A percentile compares a stretch with the other conserved stretches of the same genome.
Conservation (phyloP, 2,113 vertebrate genomes). For the Sialia sialis region DNA sequence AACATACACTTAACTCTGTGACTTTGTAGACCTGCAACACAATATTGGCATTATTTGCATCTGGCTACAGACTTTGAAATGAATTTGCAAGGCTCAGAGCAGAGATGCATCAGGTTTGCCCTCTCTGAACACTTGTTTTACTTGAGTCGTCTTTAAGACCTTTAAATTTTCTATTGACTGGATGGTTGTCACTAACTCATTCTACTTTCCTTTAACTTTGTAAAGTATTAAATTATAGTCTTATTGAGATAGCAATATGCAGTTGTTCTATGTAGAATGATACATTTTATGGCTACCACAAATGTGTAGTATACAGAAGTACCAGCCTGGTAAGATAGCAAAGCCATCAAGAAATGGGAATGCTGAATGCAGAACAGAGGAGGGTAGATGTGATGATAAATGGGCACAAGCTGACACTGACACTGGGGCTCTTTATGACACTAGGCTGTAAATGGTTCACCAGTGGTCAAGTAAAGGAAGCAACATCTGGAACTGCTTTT, state of each 20-base stretch:
- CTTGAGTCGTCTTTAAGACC: neutral
- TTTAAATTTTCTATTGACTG: neutral
- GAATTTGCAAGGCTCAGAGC: neutral
- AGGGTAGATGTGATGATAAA: neutral
- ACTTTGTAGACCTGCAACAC: neutral
- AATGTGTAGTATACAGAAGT: neutral
- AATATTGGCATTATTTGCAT: neutral
- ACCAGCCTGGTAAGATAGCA: neutral
- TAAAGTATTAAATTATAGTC: neutral
- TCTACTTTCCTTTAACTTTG: neutral
- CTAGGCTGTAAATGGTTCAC: neutral
- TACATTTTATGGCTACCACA: neutral
- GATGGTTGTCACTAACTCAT: neutral
- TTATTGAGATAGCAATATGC: neutral
- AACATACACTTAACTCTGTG: neutral
- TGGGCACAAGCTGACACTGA: neutral
- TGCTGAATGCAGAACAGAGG: fast-evolving
- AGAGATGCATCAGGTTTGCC: neutral
- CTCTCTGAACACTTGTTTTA: neutral
- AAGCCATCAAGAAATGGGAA: neutral
- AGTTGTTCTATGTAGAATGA: neutral
- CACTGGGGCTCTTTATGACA: neutral
- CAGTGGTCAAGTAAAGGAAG: neutral
- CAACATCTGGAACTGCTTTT: neutral
- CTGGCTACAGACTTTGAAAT: neutral